Evolutionary conservation across 2,888 invertebrate genomes (phyloP).

Genomic region (Cheilosia soror): DNA sequence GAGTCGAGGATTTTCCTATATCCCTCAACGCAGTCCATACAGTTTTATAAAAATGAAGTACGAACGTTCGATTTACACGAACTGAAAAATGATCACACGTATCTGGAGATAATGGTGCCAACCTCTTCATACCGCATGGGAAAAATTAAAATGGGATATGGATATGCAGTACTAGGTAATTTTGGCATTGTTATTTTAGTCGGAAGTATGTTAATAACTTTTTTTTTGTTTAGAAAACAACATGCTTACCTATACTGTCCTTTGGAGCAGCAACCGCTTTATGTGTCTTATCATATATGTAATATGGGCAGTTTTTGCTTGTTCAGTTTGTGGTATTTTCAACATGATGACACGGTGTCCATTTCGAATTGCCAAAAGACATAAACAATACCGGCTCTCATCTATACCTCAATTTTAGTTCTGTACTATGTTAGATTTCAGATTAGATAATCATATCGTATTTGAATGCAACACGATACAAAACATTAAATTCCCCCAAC

Average conservation of each 20-base stretch:
- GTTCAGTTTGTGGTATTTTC: conserved; percentile 79
- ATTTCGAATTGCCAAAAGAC: conserved; percentile 81
- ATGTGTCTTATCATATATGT: conserved; percentile 80
- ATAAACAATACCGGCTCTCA: conserved; percentile 79
- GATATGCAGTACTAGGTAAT: conserved; percentile 91
- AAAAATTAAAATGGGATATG: conserved; percentile 92
- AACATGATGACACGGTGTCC: conserved; percentile 83
- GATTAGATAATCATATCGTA: conserved; percentile 50
- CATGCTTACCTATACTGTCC: conserved; percentile 81
- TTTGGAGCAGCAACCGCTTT: conserved; percentile 82
- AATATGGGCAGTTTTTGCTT: conserved; percentile 81
- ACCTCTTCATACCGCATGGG: conserved; percentile 99
- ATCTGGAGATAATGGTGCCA: conserved; percentile 94
- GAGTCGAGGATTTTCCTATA: conserved; percentile 83
- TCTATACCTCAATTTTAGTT: conserved; percentile 82
- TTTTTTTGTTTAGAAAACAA: conserved; percentile 79
- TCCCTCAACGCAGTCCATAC: conserved; percentile 81
- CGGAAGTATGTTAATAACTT: background rate
- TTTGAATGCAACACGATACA: conserved; percentile 4
- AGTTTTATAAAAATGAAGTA: conserved; percentile 81
- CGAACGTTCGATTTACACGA: conserved; percentile 80
- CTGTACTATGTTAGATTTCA: background rate
- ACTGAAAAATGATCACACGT: conserved; percentile 81
- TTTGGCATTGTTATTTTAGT: background rate
- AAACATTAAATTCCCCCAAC: conserved; percentile 15